Base-by-base conservation (phyloP, 2,797 vertebrate genomes). In the Rhynchonycteris naso region DNA sequence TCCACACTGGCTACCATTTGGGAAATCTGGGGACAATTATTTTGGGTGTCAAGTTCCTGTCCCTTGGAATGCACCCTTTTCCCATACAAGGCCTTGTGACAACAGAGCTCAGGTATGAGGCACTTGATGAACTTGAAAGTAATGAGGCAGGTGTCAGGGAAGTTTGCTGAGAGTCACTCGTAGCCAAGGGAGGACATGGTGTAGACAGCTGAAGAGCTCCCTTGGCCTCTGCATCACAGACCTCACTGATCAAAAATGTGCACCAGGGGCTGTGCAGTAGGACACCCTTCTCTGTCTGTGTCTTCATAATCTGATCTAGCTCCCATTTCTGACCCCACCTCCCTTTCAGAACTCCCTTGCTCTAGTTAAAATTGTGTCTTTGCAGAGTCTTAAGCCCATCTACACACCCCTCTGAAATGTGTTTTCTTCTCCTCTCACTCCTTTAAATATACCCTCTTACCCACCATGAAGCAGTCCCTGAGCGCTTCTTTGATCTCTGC, bases 21-120 rank as follows among this genome's bases (percentile, higher is more conserved):
- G 88, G 78, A 91, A 78, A 65, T 80, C 52, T 95, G 69, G 83
- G 52, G 61, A 92, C 28, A 33, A 7, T 75, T 92, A 63, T 56
- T 63, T 52, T 47, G 61, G 56, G 66, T 81, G 22, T 95, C 61
- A 75, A 69, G 50, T 61, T 28, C 14, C 28, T 33, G n/a, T 82
- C 22, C 15, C 56, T 66, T 52, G 61, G n/a, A 56, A 59, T 19
- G n/a, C 65, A 81, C 78, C 56, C 61, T 52, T 33, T 12, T 81
- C 24, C 76, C 54, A 68, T 33, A 22, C 7, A 24, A 71, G 61
- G 54, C 33, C 28, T 78, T 54, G 30, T 68, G 92, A 92, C 47
- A 63, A 84, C 66, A 94, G 19, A 56, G 50, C 21, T 89, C 80
- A 69, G 71, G 71, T 65, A 59, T 78, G 58, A 13, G 52, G 30